Evolutionary conservation across 2,888 invertebrate genomes (phyloP).

Genomic region (Leuctra nigra): DNA sequence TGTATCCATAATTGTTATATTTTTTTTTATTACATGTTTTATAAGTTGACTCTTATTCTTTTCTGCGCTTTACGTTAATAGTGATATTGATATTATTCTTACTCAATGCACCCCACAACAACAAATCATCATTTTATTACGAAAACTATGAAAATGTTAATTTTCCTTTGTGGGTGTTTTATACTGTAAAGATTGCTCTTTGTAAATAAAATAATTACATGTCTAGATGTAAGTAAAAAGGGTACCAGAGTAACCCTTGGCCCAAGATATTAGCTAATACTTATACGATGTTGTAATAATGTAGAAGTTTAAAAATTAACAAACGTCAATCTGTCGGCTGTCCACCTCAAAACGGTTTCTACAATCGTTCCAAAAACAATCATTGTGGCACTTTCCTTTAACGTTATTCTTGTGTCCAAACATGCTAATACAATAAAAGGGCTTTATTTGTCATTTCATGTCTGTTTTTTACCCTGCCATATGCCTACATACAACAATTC

Average conservation of each 20-base stretch:
- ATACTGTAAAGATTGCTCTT: conserved; percentile 29
- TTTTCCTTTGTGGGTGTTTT: conserved; percentile 29
- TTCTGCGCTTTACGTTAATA: too few relatives aligned
- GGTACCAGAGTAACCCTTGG: conserved; percentile 17
- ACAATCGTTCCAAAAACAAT: conserved; percentile 15
- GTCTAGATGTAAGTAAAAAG: neutral
- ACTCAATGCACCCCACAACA: conserved; percentile 3
- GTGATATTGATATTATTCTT: neutral
- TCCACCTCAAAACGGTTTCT: conserved; percentile 12
- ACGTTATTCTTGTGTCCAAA: conserved; percentile 16
- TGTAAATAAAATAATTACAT: conserved; percentile 23
- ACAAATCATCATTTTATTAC: conserved; percentile 9
- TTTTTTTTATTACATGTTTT: neutral
- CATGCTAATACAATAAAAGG: conserved; percentile 24
- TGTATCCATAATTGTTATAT: neutral
- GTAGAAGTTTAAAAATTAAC: neutral
- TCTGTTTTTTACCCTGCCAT: too few relatives aligned
- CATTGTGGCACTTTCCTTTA: neutral
- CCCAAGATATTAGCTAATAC: conserved; percentile 20
- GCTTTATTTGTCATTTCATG: conserved; percentile 31
- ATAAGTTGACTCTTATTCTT: neutral
- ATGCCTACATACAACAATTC: too few relatives aligned
- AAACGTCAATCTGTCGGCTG: neutral
- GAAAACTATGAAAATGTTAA: conserved; percentile 19
- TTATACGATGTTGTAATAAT: neutral